Percentiles rank a stretch among this genome's conserved stretches.
Evolutionary conservation across 2,888 invertebrate species (phyloP).

Genomic region (Alitta virens): DNA sequence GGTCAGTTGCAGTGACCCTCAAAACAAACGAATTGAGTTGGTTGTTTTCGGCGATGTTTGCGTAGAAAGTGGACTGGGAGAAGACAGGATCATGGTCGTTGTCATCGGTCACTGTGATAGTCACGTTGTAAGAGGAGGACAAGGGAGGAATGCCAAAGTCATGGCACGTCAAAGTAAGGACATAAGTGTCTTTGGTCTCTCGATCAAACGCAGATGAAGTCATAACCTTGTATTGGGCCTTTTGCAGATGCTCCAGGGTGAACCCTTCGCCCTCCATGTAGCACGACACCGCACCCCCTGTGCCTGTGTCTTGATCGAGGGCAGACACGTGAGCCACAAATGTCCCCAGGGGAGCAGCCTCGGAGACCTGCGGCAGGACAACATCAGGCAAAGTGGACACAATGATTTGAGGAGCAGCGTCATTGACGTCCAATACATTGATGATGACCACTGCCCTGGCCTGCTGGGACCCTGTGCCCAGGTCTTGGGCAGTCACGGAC

Average conservation of each 20-base stretch:
- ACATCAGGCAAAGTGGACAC: conserved; percentile 68
- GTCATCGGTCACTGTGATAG: conserved; percentile 7
- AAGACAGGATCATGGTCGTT: conserved; percentile 14
- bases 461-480: conserved; percentile 65
- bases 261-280: neutral
- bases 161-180: neutral
- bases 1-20: conserved; percentile 8
- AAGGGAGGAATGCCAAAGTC: conserved; percentile 1
- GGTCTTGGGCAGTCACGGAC: conserved; percentile 19
- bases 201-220: conserved; percentile 7
- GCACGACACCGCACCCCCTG: neutral
- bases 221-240: conserved; percentile 10
- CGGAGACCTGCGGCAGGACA: conserved; percentile 4
- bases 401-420: conserved; percentile 82
- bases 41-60: conserved; percentile 11
- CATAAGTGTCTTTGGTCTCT: neutral
- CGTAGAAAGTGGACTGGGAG: neutral
- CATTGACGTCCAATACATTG: conserved; percentile 69
- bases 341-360: neutral
- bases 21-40: conserved; percentile 5
- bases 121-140: neutral
- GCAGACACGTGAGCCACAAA: conserved; percentile 14
- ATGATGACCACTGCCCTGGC: conserved; percentile 68
- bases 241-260: neutral
- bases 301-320: neutral